Conservation (phyloP, 2,888 invertebrate species). For the Parnassius mnemosyne region DNA sequence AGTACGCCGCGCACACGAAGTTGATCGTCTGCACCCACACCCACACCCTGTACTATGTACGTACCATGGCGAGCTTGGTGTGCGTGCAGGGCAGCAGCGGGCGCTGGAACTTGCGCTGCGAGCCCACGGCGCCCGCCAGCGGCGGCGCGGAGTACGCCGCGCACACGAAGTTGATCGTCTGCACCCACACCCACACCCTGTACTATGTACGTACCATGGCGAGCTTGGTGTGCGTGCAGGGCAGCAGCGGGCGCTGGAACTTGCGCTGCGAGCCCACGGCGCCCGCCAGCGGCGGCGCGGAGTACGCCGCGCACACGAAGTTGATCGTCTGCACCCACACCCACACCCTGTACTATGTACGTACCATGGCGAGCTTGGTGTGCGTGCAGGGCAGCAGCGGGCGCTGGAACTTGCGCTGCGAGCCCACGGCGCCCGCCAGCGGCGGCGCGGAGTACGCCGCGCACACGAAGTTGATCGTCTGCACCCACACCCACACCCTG, state of each 20-base stretch:
- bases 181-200: too few relatives aligned
- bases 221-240: constrained; percentile 95
- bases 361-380: constrained; percentile 93
- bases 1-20: constrained; percentile 97
- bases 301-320: constrained; percentile 97
- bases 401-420: constrained; percentile 96
- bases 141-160: constrained; percentile 98
- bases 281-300: constrained; percentile 96
- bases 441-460: constrained; percentile 98
- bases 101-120: constrained; percentile 96
- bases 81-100: constrained; percentile 96
- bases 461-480: constrained; percentile 98
- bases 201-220: constrained; percentile 92
- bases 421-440: constrained; percentile 95
- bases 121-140: constrained; percentile 95
- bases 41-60: too few relatives aligned
- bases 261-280: constrained; percentile 96
- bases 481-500: too few relatives aligned
- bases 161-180: constrained; percentile 98
- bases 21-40: constrained; percentile 99
- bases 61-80: constrained; percentile 93
- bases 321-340: constrained; percentile 99
- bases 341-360: too few relatives aligned
- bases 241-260: constrained; percentile 97
- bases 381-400: constrained; percentile 96